Evolutionary conservation across 64 coral and sea anemone species (phyloP).

Genomic region (Acropora tenuis): DNA sequence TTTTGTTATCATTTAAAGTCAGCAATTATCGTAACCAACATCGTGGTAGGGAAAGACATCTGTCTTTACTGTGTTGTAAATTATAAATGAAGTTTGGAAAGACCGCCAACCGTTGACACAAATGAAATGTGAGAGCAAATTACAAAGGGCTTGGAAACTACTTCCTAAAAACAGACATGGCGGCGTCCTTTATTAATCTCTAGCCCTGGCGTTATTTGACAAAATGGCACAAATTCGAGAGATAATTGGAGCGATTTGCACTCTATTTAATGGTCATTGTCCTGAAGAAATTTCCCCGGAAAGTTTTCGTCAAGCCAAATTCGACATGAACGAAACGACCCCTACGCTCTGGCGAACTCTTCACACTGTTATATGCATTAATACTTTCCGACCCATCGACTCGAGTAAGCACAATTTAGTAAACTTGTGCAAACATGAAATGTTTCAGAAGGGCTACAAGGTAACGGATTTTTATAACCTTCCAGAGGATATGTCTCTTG

Average conservation of each 20-base stretch:
- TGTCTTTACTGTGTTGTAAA: constrained; percentile 39
- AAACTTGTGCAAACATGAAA: constrained; percentile 68
- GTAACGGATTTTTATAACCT: constrained; percentile 59
- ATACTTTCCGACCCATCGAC: not conserved
- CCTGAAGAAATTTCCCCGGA: constrained; percentile 65
- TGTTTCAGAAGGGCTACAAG: constrained; percentile 84
- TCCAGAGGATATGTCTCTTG: constrained; percentile 72
- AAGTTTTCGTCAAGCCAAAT: constrained; percentile 92
- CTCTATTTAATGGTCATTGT: constrained; percentile 61
- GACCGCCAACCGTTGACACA: constrained; percentile 69
- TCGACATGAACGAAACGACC: constrained; percentile 86
- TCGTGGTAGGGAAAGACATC: constrained; percentile 50
- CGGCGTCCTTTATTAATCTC: no score
- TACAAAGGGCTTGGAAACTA: not conserved
- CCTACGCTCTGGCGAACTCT: constrained; percentile 77
- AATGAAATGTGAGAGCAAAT: not conserved
- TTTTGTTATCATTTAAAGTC: constrained; percentile 5
- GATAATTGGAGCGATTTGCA: constrained; percentile 87
- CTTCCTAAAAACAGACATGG: not conserved
- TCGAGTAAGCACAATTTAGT: constrained; percentile 6
- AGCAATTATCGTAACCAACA: constrained; percentile 3
- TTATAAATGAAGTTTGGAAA: constrained; percentile 82
- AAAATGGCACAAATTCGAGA: constrained; percentile 87
- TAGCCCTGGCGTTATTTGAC: not conserved
- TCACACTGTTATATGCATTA: not conserved